Evolutionary conservation across 2,888 invertebrate species (phyloP).

Genomic region (Zele albiditarsus): DNA sequence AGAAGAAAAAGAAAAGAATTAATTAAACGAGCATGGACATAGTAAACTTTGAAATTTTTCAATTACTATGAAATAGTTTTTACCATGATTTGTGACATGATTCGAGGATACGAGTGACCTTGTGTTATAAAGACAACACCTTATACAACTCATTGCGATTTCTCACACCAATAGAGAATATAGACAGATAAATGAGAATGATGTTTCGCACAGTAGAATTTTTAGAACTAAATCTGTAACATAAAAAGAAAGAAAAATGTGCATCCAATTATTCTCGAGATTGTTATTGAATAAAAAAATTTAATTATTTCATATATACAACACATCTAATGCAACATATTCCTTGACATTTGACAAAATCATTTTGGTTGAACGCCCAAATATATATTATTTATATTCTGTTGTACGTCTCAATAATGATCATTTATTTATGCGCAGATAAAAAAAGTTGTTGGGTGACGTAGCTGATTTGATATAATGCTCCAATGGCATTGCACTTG

Average conservation of each 20-base stretch:
- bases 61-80: constrained; percentile 44
- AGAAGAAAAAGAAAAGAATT: constrained; percentile 24
- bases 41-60: constrained; percentile 1
- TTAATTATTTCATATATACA: no score
- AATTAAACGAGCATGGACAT: background rate
- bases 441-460: constrained; percentile 38
- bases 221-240: constrained; percentile 42
- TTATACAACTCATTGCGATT: constrained; percentile 68
- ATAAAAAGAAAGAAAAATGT: constrained; percentile 9
- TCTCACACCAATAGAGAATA: background rate
- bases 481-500: constrained; percentile 45
- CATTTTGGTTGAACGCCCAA: background rate
- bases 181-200: background rate
- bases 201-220: background rate
- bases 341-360: background rate
- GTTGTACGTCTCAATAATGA: constrained; percentile 7
- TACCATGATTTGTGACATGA: constrained; percentile 68
- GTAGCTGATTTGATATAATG: constrained; percentile 39
- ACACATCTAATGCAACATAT: no score
- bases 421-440: constrained; percentile 29
- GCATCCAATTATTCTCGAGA: background rate
- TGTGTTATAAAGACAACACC: constrained; percentile 68
- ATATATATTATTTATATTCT: background rate
- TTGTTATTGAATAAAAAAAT: background rate
- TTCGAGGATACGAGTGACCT: constrained; percentile 67